Evolutionary conservation across 2,888 invertebrate genomes (phyloP), one percentile per base, ranked within the genome.

Genomic region (Copidosoma aretas): DNA sequence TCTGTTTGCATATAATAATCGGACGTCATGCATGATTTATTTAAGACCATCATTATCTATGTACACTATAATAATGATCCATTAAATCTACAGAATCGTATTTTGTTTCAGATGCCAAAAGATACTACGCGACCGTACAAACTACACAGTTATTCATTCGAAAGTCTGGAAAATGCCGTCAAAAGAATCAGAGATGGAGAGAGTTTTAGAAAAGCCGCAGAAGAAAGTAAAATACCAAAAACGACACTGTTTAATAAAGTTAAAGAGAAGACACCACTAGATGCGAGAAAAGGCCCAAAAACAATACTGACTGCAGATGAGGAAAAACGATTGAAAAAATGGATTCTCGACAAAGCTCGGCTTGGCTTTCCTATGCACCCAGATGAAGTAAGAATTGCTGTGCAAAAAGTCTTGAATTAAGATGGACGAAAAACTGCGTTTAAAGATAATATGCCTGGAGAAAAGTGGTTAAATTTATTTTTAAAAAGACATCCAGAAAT

Each of bases 401-500:
- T 74, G 15, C 54, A 73, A 66, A 66, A 66, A 61, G 56, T 74
- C 24, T 25, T 73, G 46, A 57, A 70, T 12, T 32, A 32, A 32
- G 32, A 32, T 32, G 22, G 56, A 19, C 46, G 58, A 59, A 17
- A 52, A 32, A 73, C 61, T 39, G 70, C 68, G 12, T 74, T 74
- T 54, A 68, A 53, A 8, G 51, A 75, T 49, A 62, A 67, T 62
- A 51, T 61, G 12, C 75, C 73, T 15, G 72, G 72, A 21, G 60
- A 63, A 41, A 72, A 74, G 43, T 75, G 74, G 75, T 70, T 74
- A 14, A 60, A 73, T 12, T 32, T 68, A 3, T 75, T 73, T 62
- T 64, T 70, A 15, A 63, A 67, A 39, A 70, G 73, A 1, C 71
- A 75, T 66, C 73, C 72, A 3, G 66, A 73, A 58, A 66, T 74